These are phyloP conservation scores for Prunella strophiata DNA, from an alignment of 2,797 vertebrate species.

Conservation along the genomic window DNA sequence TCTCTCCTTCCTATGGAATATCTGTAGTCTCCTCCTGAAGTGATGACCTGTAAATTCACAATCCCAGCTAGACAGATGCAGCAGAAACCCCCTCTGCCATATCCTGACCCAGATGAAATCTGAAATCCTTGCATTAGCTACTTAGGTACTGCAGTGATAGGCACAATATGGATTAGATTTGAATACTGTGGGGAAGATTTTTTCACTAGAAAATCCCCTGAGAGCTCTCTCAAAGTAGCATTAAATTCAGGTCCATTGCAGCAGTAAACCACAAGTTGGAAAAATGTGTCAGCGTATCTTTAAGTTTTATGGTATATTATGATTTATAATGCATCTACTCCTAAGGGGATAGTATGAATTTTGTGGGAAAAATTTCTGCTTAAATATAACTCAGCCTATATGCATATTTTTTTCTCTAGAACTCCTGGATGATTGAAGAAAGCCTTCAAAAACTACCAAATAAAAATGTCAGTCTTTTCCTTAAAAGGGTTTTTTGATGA, in stretches of 20 bases:
- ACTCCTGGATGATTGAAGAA: not conserved
- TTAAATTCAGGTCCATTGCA: slow-evolving; percentile 56
- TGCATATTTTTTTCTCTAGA: not conserved
- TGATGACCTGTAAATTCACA: not conserved
- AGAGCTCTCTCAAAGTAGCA: slow-evolving; percentile 49
- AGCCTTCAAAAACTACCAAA: not conserved
- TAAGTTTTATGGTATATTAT: slow-evolving; percentile 49
- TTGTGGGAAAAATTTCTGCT: slow-evolving; percentile 2
- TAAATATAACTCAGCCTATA: not conserved
- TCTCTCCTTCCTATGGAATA: not conserved
- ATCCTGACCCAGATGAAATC: slow-evolving; percentile 30
- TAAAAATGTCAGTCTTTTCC: not conserved
- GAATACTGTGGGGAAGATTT: slow-evolving; percentile 48
- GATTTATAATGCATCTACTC: slow-evolving; percentile 52
- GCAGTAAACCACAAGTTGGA: slow-evolving; percentile 48
- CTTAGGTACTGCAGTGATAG: not conserved
- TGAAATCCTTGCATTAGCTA: slow-evolving; percentile 46
- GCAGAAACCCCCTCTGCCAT: not conserved
- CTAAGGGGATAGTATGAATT: not conserved
- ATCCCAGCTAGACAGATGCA: not conserved
- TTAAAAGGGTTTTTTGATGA: not conserved
- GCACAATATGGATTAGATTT: slow-evolving; percentile 62
- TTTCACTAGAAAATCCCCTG: slow-evolving; percentile 59
- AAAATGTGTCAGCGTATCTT: slow-evolving; percentile 43
- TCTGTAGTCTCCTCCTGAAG: not conserved